These are phyloP conservation scores for Brenthis daphne DNA, from an alignment of 2,888 invertebrate genomes.

Conservation along the genomic window DNA sequence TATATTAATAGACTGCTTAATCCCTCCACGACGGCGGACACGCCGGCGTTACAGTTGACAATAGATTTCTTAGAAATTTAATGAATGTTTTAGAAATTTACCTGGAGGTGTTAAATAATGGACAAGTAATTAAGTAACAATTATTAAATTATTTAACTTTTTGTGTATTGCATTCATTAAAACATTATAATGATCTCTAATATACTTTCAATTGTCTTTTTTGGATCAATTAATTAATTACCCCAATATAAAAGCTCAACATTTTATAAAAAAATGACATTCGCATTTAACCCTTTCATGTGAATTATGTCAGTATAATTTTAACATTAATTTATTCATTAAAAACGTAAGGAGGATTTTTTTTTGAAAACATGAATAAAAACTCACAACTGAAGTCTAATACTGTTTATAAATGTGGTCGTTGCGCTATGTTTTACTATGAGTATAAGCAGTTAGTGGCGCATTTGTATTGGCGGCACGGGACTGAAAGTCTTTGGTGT, in stretches of 20 bases:
- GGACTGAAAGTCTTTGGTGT: slow-evolving; percentile 61
- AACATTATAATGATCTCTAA: slow-evolving; percentile 7
- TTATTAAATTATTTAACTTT: slow-evolving; percentile 8
- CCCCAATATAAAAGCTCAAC: not conserved
- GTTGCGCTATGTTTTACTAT: slow-evolving; percentile 55
- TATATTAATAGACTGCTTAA: not conserved
- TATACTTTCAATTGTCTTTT: slow-evolving; percentile 3
- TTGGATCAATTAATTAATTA: slow-evolving; percentile 1
- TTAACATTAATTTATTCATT: no score
- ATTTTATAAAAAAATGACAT: not conserved
- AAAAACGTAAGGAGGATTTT: not conserved
- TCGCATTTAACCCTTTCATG: slow-evolving; percentile 13
- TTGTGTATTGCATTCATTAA: not conserved
- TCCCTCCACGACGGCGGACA: no score
- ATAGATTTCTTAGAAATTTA: no score
- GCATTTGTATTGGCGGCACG: slow-evolving; percentile 69
- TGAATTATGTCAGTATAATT: not conserved
- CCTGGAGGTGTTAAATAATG: not conserved
- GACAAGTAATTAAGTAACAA: not conserved
- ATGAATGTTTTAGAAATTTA: no score
- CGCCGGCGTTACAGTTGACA: no score
- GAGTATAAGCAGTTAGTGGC: slow-evolving; percentile 60
- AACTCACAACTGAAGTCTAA: slow-evolving; percentile 5
- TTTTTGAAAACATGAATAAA: slow-evolving; percentile 25
- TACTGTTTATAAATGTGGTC: slow-evolving; percentile 51